Base-by-base conservation (phyloP, 2,888 invertebrate genomes). In the Protula sp. region DNA sequence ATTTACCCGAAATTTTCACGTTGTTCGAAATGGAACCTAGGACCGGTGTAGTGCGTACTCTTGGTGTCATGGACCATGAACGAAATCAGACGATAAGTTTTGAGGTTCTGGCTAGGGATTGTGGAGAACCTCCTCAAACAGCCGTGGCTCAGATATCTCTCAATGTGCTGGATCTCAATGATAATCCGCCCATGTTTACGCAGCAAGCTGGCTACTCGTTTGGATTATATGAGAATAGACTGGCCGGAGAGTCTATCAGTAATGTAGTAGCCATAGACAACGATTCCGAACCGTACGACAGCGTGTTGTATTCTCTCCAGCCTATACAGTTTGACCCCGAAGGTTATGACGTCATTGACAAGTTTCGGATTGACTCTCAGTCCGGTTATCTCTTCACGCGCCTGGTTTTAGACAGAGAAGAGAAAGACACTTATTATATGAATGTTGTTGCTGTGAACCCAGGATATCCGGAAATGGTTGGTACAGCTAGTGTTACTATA, bases 371-470 rank as follows among this genome's bases (percentile, higher is more conserved):
- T 57, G 92, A 95, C 77, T 83, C 90, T 0, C 85, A 88, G 55
- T 87, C 89, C 0, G 95, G 95, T 0, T 85, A 89, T 9, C 88
- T 97, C 0, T 89, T 89, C 2, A 95, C 95, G 0, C 88, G 90
- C 5, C 14, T 5, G 14, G 5, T 26, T 5, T 38, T 61, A 30
- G 61, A 61, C 50, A 24, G 61, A 30, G 61, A 61, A 47, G 55
- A 47, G 31, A 27, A 58, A 30, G 48, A 54, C 2, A 55, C 55
- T 27, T 61, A 58, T 45, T 54, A 61, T 29, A 24, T 61, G 1
- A 22, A 47, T 5, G 50, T 61, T 2, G 38, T 58, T 14, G 61
- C 61, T 24, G 51, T 38, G 3, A 54, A 61, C 27, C 38, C 53
- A 3, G 55, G 61, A 19, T 47, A 24, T 26, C 54, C 54, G 3